A percentile compares a stretch with the other conserved stretches of the same genome.
Conservation (phyloP, 2,113 vertebrate species). For the Verasper variegatus region DNA sequence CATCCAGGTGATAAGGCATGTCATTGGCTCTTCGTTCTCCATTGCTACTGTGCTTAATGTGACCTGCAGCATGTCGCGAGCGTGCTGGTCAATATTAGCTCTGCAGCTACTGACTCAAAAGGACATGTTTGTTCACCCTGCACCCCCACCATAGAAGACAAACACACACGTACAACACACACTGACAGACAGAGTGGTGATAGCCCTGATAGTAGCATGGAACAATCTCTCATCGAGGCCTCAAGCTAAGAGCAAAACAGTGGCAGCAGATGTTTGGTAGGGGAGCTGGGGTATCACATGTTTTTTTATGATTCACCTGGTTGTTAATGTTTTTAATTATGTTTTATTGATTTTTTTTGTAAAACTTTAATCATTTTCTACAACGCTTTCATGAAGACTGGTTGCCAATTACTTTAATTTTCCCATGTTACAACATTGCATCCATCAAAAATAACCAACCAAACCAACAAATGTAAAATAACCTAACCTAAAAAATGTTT, state of each 20-base stretch:
- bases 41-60: slow-evolving; percentile 75
- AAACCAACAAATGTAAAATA: background rate
- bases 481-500: background rate
- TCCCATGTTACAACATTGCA: background rate
- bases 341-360: background rate
- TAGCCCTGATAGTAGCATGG: slow-evolving; percentile 42
- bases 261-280: slow-evolving; percentile 57
- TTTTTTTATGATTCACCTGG: slow-evolving; percentile 12
- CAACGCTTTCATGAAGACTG: background rate
- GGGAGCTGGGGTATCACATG: slow-evolving; percentile 3
- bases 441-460: background rate
- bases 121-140: slow-evolving; percentile 74
- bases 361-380: background rate
- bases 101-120: slow-evolving; percentile 68
- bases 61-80: slow-evolving; percentile 63
- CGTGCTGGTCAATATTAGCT: slow-evolving; percentile 82
- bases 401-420: background rate
- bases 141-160: slow-evolving; percentile 39
- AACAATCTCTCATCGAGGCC: slow-evolving; percentile 49
- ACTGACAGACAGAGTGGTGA: slow-evolving; percentile 25
- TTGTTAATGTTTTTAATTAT: background rate
- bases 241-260: slow-evolving; percentile 28
- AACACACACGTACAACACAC: slow-evolving; percentile 42
- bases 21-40: slow-evolving; percentile 73
- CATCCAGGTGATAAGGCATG: slow-evolving; percentile 76